A percentile compares a stretch with the other conserved stretches of the same genome.
These are phyloP conservation scores for Steinernema scapterisci DNA, from an alignment of 2,888 invertebrate species.

Conservation along the genomic window DNA sequence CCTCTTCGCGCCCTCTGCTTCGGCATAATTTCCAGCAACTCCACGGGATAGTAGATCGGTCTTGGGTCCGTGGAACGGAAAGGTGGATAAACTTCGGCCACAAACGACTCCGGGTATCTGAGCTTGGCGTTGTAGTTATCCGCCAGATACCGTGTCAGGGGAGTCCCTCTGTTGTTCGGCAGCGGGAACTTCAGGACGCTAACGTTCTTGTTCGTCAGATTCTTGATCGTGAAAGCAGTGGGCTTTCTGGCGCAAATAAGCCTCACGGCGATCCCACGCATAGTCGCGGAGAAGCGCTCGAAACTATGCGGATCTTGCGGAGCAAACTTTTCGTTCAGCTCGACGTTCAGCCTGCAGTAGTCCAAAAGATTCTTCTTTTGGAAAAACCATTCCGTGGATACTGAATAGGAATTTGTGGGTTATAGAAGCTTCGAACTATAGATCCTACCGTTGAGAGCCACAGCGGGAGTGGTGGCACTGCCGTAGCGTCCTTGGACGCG, in stretches of 20 bases:
- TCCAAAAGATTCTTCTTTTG: background rate
- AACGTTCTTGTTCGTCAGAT: background rate
- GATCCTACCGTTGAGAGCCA: background rate
- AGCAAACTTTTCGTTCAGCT: background rate
- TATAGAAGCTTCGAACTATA: no score
- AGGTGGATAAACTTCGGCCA: background rate
- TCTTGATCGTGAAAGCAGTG: background rate
- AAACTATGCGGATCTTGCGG: background rate
- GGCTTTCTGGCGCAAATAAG: background rate
- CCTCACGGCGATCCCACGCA: background rate
- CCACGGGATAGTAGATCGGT: constrained; percentile 3
- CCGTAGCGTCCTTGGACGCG: background rate
- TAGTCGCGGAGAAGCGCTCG: background rate
- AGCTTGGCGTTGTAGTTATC: background rate
- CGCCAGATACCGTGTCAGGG: background rate
- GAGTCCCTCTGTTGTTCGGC: background rate
- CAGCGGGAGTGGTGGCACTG: background rate
- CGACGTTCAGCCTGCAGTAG: background rate
- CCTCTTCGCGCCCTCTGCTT: background rate
- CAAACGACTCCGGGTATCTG: background rate
- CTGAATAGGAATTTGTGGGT: no score
- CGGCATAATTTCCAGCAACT: background rate
- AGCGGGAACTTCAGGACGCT: background rate
- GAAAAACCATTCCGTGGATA: background rate
- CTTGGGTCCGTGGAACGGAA: background rate